phyloP scores from a whole-genome alignment of 2,113 vertebrate genomes.

The Melanerpes formicivorus region DNA sequence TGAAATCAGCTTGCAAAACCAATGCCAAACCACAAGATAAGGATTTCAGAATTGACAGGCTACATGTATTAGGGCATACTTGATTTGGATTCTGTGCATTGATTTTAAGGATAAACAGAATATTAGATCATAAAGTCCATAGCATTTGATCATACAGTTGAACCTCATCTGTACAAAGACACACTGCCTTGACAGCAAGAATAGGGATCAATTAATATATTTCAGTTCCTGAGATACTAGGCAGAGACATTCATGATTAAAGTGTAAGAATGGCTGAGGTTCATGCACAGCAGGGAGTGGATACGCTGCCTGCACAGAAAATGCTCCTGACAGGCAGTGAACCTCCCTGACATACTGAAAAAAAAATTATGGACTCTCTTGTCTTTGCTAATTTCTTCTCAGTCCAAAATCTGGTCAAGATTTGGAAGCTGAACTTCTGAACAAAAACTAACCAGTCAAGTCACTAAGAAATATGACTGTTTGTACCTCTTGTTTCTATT shows the following conservation, averaged over 20 bases:
- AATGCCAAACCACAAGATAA: neutral
- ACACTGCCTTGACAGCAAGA: neutral
- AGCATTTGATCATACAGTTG: neutral
- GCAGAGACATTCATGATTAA: neutral
- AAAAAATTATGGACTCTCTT: neutral
- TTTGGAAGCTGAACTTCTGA: neutral
- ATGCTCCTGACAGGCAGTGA: neutral
- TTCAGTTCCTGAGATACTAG: neutral
- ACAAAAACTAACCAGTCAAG: neutral
- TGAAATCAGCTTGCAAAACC: neutral
- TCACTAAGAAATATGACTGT: neutral
- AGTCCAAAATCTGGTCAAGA: neutral
- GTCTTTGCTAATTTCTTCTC: neutral
- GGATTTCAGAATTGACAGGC: neutral
- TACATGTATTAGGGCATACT: neutral
- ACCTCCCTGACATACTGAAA: neutral
- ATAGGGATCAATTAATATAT: neutral
- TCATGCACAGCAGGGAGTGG: neutral
- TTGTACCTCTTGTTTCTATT: neutral
- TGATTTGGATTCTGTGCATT: neutral
- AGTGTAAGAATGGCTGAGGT: neutral
- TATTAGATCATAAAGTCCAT: conserved; percentile 23
- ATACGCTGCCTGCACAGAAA: neutral
- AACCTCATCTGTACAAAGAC: neutral
- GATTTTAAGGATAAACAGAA: conserved; percentile 29